Evolutionary conservation across 2,113 vertebrate species (phyloP).

Genomic region (Aspiorhynchus laticeps): DNA sequence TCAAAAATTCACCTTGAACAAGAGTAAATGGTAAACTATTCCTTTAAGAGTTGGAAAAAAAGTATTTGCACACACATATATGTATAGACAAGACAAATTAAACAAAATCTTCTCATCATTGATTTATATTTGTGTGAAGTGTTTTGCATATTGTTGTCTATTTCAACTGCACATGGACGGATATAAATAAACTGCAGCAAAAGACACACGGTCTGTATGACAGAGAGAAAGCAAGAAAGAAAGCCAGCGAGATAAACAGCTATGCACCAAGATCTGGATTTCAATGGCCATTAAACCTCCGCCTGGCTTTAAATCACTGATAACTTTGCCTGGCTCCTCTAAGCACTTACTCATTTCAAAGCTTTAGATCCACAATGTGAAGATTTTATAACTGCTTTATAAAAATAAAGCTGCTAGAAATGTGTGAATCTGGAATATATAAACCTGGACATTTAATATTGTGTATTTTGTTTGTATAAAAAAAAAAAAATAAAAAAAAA

Average conservation of each 20-base stretch:
- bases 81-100: neutral
- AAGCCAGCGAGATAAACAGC: constrained; percentile 53
- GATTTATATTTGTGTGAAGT: neutral
- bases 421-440: neutral
- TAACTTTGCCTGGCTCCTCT: constrained; percentile 40
- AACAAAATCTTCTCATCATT: neutral
- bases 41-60: too few relatives aligned
- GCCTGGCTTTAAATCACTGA: constrained; percentile 41
- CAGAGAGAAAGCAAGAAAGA: constrained; percentile 33
- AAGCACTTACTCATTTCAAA: constrained; percentile 29
- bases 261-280: constrained; percentile 44
- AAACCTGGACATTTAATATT: too few relatives aligned
- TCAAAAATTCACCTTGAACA: constrained; percentile 6
- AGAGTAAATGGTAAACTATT: neutral
- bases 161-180: constrained; percentile 27
- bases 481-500: too few relatives aligned
- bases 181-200: constrained; percentile 49
- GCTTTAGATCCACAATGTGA: constrained; percentile 8
- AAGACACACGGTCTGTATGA: constrained; percentile 7
- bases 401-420: neutral
- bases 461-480: too few relatives aligned
- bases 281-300: constrained; percentile 48
- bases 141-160: neutral
- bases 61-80: too few relatives aligned
- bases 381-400: constrained; percentile 7